Evolutionary conservation across 1,140 invertebrate species (phyloP).

Genomic region (Trichonephila clavata): DNA sequence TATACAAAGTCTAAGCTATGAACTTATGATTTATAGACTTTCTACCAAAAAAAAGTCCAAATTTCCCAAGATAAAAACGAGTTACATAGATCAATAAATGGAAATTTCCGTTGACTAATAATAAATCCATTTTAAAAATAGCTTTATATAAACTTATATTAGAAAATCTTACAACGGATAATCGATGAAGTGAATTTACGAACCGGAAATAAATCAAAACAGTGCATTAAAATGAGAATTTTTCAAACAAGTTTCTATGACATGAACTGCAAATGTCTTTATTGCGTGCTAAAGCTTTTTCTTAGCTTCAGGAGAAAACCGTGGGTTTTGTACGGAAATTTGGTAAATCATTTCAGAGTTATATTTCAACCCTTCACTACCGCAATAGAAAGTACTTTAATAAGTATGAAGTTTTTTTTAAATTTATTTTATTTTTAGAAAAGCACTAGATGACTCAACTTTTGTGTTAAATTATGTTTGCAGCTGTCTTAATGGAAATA

Average conservation of each 20-base stretch:
- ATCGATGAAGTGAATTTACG: constrained; percentile 20
- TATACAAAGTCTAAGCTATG: too few species aligned
- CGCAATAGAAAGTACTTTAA: neutral
- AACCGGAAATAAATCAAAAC: neutral
- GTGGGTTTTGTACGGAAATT: neutral
- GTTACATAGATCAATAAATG: neutral
- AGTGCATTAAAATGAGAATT: constrained; percentile 10
- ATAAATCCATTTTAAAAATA: neutral
- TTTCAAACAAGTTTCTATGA: constrained; percentile 11
- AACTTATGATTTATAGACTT: neutral
- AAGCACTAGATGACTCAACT: too few species aligned
- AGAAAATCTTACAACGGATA: neutral
- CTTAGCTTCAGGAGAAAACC: neutral
- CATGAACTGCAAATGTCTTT: constrained; percentile 19
- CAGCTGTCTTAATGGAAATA: too few species aligned
- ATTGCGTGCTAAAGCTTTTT: neutral
- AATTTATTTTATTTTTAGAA: neutral
- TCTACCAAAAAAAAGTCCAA: neutral
- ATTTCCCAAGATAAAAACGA: neutral
- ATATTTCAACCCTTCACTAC: neutral
- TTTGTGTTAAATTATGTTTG: too few species aligned
- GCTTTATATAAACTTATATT: neutral
- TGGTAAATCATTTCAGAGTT: neutral
- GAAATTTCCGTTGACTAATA: neutral
- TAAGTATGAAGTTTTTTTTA: neutral